Conservation (phyloP, 2,888 invertebrate species). For the Diachrysia chrysitis region DNA sequence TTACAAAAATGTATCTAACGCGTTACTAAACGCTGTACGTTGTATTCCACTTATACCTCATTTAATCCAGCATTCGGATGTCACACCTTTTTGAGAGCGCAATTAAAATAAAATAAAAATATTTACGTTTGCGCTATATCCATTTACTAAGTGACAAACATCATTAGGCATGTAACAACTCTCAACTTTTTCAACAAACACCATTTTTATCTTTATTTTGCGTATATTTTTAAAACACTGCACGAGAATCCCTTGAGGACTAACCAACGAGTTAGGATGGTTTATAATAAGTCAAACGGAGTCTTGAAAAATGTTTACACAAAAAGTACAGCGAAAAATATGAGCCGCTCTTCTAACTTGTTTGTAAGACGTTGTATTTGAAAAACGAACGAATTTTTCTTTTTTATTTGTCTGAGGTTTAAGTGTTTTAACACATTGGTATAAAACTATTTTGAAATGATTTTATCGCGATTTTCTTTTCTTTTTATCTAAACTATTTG, state of each 20-base stretch:
- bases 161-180: background rate
- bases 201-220: slow-evolving; percentile 1
- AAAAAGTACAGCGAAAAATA: background rate
- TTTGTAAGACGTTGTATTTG: background rate
- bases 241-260: background rate
- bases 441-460: background rate
- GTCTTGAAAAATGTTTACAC: slow-evolving; percentile 10
- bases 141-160: background rate
- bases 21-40: too few relatives aligned
- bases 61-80: too few relatives aligned
- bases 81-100: too few relatives aligned
- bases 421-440: background rate
- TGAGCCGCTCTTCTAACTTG: background rate
- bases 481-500: background rate
- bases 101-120: background rate
- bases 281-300: slow-evolving; percentile 8
- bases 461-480: background rate
- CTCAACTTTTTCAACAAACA: background rate
- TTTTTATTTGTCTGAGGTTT: background rate
- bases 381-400: background rate
- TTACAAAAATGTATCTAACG: too few relatives aligned
- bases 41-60: too few relatives aligned
- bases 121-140: background rate
- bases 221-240: slow-evolving; percentile 7
- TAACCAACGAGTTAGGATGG: background rate